Evolutionary conservation across 64 coral and sea anemone species (phyloP), one percentile per base, ranked within the genome.

Genomic region (Hydrozoanthus tunicans): DNA sequence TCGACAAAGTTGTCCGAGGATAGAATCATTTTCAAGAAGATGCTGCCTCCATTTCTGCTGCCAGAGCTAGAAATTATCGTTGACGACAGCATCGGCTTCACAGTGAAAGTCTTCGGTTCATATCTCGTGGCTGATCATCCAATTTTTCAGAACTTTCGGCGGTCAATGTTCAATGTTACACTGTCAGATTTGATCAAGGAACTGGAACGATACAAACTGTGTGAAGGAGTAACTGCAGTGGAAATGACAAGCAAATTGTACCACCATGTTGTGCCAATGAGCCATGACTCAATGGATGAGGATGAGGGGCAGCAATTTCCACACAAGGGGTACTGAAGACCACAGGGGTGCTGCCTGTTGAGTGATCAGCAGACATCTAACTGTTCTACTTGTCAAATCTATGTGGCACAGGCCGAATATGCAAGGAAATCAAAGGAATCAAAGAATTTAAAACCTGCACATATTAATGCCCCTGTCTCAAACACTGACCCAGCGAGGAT

Each of bases 51-150:
- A 79, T 79, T 58, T 79, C n/a, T 79, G 77, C 23, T 79, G 23
- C 77, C 77, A 25, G 79, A 81, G 79, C 8, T 81, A 9, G 79
- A 81, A 64, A 81, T 81, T 81, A 81, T 81, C 3, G 59, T 81
- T 11, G 79, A 81, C 23, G 79, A 64, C 79, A 81, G 79, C 64
- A 23, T 81, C 25, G 24, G 59, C 9, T 79, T 79, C 56, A 79
- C n/a, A 23, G 56, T 79, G 13, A 60, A 79, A 25, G 77, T 25
- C 6, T 79, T 79, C 59, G 77, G 77, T 6, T 79, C 77, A 14
- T 59, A 79, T 23, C 59, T 77, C 26, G 56, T 60, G 12, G 12
- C 55, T 56, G 15, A 53, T 79, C 70, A 73, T 79, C 77, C 77
- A 3, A 8, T 79, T 55, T 60, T 58, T 4, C 0, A 14, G 9